A percentile compares a stretch with the other conserved stretches of the same genome.
phyloP scores from a whole-genome alignment of 2,113 vertebrate species.

The Platichthys flesus region DNA sequence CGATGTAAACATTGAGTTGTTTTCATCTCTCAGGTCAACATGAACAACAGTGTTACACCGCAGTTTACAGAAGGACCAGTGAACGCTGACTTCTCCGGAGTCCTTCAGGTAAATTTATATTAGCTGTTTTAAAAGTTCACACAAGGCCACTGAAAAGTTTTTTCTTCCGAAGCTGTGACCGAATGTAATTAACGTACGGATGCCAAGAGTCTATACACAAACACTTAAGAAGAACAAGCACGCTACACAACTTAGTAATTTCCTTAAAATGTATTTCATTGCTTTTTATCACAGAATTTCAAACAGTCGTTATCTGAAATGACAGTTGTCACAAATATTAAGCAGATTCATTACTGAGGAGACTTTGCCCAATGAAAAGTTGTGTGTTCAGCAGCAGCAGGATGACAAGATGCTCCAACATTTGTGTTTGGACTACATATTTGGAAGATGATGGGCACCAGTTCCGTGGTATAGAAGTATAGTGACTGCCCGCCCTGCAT shows the following conservation, averaged over 20 bases:
- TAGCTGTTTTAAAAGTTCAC: constrained; percentile 3
- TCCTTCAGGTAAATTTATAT: constrained; percentile 87
- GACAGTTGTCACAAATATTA: not conserved
- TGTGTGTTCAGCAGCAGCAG: not conserved
- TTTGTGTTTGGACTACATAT: not conserved
- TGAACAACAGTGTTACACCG: constrained; percentile 87
- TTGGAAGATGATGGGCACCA: no score
- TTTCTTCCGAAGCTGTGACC: not conserved
- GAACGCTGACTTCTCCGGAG: constrained; percentile 89
- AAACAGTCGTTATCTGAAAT: not conserved
- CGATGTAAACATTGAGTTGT: constrained; percentile 16
- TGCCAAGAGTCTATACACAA: not conserved
- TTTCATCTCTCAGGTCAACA: constrained; percentile 80
- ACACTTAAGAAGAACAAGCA: not conserved
- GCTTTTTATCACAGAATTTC: not conserved
- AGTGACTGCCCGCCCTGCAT: not conserved
- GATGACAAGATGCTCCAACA: not conserved
- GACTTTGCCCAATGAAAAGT: not conserved
- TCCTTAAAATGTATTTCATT: not conserved
- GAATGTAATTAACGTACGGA: not conserved
- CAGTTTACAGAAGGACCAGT: constrained; percentile 90
- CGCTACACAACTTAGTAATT: not conserved
- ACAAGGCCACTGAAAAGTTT: not conserved
- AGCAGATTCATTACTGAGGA: not conserved
- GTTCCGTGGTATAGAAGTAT: not conserved